A percentile compares a stretch with the other conserved stretches of the same genome.
Conservation (phyloP, 2,888 invertebrate species). For the Leptopterna dolabrata region DNA sequence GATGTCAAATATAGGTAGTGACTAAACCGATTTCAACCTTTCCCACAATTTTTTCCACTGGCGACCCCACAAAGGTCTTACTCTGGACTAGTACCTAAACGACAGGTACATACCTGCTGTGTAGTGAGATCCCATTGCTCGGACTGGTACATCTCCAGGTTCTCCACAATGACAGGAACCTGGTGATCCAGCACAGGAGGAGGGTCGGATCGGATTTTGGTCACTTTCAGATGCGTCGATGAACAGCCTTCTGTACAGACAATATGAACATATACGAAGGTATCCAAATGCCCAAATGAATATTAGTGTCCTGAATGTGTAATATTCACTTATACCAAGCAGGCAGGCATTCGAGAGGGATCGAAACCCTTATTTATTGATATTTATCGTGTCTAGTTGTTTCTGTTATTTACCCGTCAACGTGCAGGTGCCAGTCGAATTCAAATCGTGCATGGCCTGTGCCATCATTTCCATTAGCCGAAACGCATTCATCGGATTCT, state of each 20-base stretch:
- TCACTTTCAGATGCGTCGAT: slow-evolving; percentile 89
- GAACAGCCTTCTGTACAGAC: slow-evolving; percentile 82
- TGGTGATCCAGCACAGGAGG: slow-evolving; percentile 86
- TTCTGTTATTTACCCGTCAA: slow-evolving; percentile 76
- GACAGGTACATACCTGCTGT: slow-evolving; percentile 75
- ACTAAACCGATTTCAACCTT: no score
- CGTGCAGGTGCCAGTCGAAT: slow-evolving; percentile 82
- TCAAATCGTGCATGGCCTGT: slow-evolving; percentile 84
- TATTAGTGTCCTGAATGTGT: no score
- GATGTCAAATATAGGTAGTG: no score
- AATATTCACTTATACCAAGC: no score
- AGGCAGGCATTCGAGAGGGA: no score
- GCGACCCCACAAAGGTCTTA: no score
- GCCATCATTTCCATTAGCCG: slow-evolving; percentile 81
- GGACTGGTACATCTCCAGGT: slow-evolving; percentile 73
- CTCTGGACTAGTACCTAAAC: background rate
- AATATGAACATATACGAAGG: background rate
- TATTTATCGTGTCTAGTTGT: no score
- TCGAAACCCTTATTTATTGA: no score
- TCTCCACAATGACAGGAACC: slow-evolving; percentile 85
- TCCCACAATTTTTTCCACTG: no score
- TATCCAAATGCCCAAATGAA: background rate
- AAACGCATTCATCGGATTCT: slow-evolving; percentile 67
- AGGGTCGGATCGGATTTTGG: slow-evolving; percentile 84
- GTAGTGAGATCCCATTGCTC: slow-evolving; percentile 95